phyloP scores from a whole-genome alignment of 2,113 vertebrate species.

The Tonatia bakeri region DNA sequence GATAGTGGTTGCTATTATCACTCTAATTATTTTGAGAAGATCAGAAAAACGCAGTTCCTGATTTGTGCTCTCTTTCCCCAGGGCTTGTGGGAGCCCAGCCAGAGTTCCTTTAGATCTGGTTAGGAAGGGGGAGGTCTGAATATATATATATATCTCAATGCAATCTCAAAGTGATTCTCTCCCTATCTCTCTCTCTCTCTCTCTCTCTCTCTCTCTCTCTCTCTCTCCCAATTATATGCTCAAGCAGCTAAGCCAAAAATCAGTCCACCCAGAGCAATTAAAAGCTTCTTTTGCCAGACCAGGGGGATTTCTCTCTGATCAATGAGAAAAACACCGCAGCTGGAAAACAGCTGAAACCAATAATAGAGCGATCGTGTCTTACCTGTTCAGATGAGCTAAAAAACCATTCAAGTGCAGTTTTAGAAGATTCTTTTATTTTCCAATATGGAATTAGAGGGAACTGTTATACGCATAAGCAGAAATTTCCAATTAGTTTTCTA shows the following conservation, averaged over 20 bases:
- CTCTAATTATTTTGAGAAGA: not conserved
- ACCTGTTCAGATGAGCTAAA: not conserved
- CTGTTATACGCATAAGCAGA: not conserved
- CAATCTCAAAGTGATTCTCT: slow-evolving; percentile 20
- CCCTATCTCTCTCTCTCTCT: not conserved
- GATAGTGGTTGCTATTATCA: not conserved
- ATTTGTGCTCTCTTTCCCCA: too few relatives aligned
- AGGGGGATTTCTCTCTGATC: slow-evolving; percentile 66
- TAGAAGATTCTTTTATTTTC: slow-evolving; percentile 16
- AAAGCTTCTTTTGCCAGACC: slow-evolving; percentile 69
- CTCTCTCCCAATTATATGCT: slow-evolving; percentile 42
- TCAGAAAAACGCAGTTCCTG: not conserved
- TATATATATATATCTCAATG: slow-evolving; percentile 33
- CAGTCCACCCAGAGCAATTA: slow-evolving; percentile 63
- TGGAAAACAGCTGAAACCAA: slow-evolving; percentile 54
- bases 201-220: not conserved
- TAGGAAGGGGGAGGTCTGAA: not conserved
- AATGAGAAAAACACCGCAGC: slow-evolving; percentile 50
- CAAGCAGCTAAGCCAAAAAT: slow-evolving; percentile 67
- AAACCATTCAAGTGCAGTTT: not conserved
- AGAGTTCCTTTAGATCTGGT: not conserved
- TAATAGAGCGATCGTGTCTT: not conserved
- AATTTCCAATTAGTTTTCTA: not conserved
- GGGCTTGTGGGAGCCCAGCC: not conserved
- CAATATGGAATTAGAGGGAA: not conserved